A percentile compares a stretch with the other conserved stretches of the same genome.
Evolutionary conservation across 1,140 invertebrate species (phyloP).

Genomic region (Sminthurides bifidus): DNA sequence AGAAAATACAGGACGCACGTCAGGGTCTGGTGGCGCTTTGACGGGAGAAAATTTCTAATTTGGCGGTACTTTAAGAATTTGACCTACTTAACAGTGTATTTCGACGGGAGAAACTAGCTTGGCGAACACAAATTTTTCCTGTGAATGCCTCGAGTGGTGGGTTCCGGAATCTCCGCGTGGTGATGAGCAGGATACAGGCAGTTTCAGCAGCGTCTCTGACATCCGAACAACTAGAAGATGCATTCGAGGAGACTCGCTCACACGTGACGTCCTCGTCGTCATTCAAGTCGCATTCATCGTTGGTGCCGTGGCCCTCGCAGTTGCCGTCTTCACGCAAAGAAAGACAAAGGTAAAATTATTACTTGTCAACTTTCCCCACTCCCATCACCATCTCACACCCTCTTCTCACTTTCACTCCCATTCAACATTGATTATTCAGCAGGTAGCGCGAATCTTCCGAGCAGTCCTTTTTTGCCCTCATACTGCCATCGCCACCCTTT

Average conservation of each 20-base stretch:
- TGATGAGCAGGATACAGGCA: no score
- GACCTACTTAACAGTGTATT: constrained; percentile 30
- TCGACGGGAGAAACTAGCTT: constrained; percentile 40
- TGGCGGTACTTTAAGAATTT: no score
- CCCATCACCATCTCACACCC: no score
- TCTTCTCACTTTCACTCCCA: constrained; percentile 2
- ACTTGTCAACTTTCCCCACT: not conserved
- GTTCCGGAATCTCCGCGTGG: no score
- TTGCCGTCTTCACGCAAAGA: constrained; percentile 58
- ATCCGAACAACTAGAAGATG: not conserved
- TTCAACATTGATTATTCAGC: constrained; percentile 28
- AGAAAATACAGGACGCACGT: no score
- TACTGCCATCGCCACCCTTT: no score
- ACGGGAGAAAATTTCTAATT: no score
- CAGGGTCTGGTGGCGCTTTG: no score
- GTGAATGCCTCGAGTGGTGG: constrained; percentile 8
- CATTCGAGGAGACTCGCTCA: constrained; percentile 42
- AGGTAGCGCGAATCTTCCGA: no score
- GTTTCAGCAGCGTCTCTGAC: not conserved
- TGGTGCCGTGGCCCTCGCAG: constrained; percentile 52
- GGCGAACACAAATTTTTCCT: constrained; percentile 5
- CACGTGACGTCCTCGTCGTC: constrained; percentile 52
- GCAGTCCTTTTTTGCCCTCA: no score
- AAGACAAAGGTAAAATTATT: constrained; percentile 56
- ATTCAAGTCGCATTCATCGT: constrained; percentile 60